These are phyloP conservation scores for Siniperca knerii DNA, from an alignment of 2,113 vertebrate species.

Conservation along the genomic window DNA sequence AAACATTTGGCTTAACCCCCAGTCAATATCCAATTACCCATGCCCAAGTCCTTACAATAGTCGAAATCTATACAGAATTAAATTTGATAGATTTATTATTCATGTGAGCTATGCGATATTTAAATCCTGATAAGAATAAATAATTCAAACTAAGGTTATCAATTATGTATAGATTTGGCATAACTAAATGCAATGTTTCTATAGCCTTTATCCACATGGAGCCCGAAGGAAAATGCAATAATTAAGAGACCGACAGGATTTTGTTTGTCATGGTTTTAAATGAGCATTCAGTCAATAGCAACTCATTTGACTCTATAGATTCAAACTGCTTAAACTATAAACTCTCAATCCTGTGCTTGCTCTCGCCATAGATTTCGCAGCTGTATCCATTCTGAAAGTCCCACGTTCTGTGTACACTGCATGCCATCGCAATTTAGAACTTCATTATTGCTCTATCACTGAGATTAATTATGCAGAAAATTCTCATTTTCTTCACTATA, in stretches of 20 bases:
- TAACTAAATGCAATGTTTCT: conserved; percentile 73
- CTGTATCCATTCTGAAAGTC: conserved; percentile 50
- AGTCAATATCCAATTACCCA: conserved; percentile 78
- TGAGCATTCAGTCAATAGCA: conserved; percentile 49
- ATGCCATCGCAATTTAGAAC: conserved; percentile 62
- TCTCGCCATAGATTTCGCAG: conserved; percentile 47
- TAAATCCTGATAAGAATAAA: conserved; percentile 71
- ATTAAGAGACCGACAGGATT: conserved; percentile 61
- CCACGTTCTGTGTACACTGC: conserved; percentile 14
- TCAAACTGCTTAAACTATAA: conserved; percentile 45
- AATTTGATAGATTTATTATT: conserved; percentile 76
- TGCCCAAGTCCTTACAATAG: conserved; percentile 69
- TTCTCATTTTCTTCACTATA: conserved; percentile 71
- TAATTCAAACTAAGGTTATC: conserved; percentile 74
- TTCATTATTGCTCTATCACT: conserved; percentile 71
- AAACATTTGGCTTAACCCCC: conserved; percentile 70
- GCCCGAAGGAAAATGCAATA: conserved; percentile 53
- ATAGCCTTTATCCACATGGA: conserved; percentile 58
- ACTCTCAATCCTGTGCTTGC: neutral
- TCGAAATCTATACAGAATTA: conserved; percentile 65
- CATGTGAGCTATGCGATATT: conserved; percentile 71
- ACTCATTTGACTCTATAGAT: conserved; percentile 69
- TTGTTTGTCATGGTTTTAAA: conserved; percentile 62
- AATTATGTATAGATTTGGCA: conserved; percentile 79
- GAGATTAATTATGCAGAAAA: conserved; percentile 79